Base-by-base conservation (phyloP, 37 sponge, comb jelly and placozoan species). In the Ephydatia muelleri region DNA sequence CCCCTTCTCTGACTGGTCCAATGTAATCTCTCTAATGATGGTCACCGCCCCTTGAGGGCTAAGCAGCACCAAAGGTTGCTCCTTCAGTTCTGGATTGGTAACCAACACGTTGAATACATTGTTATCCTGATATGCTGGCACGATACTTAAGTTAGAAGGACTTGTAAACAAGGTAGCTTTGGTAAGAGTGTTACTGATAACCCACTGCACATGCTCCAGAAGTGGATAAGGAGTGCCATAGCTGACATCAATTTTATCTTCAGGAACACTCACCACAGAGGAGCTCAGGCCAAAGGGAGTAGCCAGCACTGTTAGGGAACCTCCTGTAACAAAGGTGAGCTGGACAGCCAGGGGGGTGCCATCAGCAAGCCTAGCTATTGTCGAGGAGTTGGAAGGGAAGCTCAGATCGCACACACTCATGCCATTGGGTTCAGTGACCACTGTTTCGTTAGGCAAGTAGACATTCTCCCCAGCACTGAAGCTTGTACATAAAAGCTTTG, bases 1-100 rank as follows among this genome's bases (percentile, higher is more conserved):
- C 33, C 78, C 83, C 64, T 88, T 88, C 38, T 88, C 88, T 37
- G 83, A 76, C 57, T 88, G 88, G 32, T 88, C 88, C 68, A 88
- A 38, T 31, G 31, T 25, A 4, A 82, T 39, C 70, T 88, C 88
- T 38, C 27, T 36, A 25, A 82, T 48, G 13, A 29, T 67, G 31
- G 37, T 34, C 26, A 88, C 82, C 0, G 64, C 27, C 12, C 70
- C 71, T 13, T 77, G 38, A 40, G 64, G 69, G 26, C 65, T 40
- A 27, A 34, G 14, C 47, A 82, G 31, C 22, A 82, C 70, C 38
- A 88, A 32, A 29, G 83, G 88, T 30, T 82, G 83, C 37, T 88
- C 71, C 29, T 77, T 77, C 29, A 88, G 77, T 29, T 70, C 39
- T 33, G 88, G 88, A 47, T 88, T 88, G 4, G 88, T 72, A n/a